Conservation (phyloP, 2,797 vertebrate genomes). For the Alca torda region DNA sequence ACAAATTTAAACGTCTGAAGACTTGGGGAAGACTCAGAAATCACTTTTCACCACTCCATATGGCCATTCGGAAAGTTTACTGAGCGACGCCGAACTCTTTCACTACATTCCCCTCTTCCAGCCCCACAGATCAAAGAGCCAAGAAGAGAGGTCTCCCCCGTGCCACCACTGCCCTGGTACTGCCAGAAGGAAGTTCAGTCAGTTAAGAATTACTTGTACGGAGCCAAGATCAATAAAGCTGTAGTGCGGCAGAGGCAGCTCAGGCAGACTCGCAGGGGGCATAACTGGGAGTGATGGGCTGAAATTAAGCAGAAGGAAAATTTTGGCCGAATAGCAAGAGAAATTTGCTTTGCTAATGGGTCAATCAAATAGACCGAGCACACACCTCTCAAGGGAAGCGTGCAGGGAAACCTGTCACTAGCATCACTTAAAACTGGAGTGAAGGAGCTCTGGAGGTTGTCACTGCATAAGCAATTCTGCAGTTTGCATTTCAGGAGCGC, state of each 20-base stretch:
- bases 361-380: slow-evolving; percentile 53
- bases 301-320: slow-evolving; percentile 64
- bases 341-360: slow-evolving; percentile 70
- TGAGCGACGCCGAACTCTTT: neutral
- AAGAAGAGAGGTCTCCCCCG: neutral
- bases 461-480: slow-evolving; percentile 19
- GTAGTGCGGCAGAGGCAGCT: neutral
- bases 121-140: neutral
- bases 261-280: neutral
- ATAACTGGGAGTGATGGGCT: slow-evolving; percentile 54
- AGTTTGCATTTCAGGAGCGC: neutral
- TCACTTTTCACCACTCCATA: neutral
- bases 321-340: slow-evolving; percentile 55
- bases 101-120: neutral
- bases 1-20: neutral
- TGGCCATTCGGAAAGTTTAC: neutral
- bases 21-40: neutral
- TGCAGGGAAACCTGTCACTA: slow-evolving; percentile 20
- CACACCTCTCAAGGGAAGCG: slow-evolving; percentile 24
- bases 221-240: slow-evolving; percentile 39
- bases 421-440: slow-evolving; percentile 12
- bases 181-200: neutral
- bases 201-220: neutral
- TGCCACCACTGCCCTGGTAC: neutral
- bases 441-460: slow-evolving; percentile 9